These are phyloP conservation scores for Nematolebias whitei DNA, from an alignment of 2,113 vertebrate species.

Conservation along the genomic window DNA sequence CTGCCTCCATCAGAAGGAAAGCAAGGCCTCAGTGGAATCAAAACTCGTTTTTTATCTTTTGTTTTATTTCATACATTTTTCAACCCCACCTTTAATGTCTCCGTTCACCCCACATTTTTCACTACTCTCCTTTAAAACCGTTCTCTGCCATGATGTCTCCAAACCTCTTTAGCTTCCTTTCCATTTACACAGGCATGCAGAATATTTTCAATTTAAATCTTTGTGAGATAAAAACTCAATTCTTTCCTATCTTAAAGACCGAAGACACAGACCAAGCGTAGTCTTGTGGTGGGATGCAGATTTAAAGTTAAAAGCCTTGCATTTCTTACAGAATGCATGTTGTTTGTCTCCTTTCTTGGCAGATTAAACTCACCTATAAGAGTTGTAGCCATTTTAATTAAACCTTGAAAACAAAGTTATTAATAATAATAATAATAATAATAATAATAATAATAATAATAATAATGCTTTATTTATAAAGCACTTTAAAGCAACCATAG, in stretches of 20 bases:
- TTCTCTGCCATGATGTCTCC: background rate
- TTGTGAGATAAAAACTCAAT: conserved; percentile 24
- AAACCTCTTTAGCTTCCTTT: conserved; percentile 10
- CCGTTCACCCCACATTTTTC: background rate
- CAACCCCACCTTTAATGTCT: conserved; percentile 24
- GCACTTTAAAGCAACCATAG: too few species aligned
- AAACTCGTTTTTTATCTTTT: background rate
- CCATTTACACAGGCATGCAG: conserved; percentile 41
- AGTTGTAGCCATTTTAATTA: too few species aligned
- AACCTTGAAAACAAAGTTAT: too few species aligned
- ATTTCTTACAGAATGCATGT: too few species aligned
- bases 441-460: too few species aligned
- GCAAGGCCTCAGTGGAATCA: conserved; percentile 21
- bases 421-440: too few species aligned
- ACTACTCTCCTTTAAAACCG: conserved; percentile 18
- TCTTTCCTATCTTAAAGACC: conserved; percentile 4
- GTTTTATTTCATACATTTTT: conserved; percentile 23
- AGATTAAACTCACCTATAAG: too few species aligned
- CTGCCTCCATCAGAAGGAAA: conserved; percentile 30
- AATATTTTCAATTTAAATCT: conserved; percentile 55
- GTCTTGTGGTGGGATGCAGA: conserved; percentile 4
- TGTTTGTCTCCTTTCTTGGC: too few species aligned
- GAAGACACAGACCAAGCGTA: background rate
- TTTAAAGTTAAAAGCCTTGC: too few species aligned
- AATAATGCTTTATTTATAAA: too few species aligned